These are phyloP conservation scores for Nowickia ferox DNA, from an alignment of 2,888 invertebrate species.

Conservation along the genomic window DNA sequence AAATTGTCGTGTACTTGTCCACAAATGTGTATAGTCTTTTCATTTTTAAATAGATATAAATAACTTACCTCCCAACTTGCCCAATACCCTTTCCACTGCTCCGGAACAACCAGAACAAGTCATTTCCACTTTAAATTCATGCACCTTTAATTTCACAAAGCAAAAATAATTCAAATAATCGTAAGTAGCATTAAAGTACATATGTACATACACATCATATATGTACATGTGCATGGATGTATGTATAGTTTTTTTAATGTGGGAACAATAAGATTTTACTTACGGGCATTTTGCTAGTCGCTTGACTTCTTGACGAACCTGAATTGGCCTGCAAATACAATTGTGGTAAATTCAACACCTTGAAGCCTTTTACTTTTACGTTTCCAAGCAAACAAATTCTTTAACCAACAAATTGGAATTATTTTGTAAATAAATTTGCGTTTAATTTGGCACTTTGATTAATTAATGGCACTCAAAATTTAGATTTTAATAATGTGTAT, in stretches of 20 bases:
- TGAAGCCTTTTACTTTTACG: slow-evolving; percentile 72
- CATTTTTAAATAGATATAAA: neutral
- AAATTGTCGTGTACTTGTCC: neutral
- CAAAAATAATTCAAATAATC: slow-evolving; percentile 5
- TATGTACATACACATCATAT: too few species aligned
- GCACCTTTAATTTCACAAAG: slow-evolving; percentile 83
- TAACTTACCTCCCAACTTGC: slow-evolving; percentile 88
- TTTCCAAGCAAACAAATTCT: slow-evolving; percentile 19
- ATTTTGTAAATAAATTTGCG: neutral
- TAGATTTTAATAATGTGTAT: neutral
- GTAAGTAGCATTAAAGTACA: neutral
- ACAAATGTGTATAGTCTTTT: neutral
- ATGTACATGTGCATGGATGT: neutral
- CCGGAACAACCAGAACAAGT: slow-evolving; percentile 96
- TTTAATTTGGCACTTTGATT: slow-evolving; percentile 44
- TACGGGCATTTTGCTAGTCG: slow-evolving; percentile 78
- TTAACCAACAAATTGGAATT: slow-evolving; percentile 30
- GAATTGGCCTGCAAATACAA: slow-evolving; percentile 77
- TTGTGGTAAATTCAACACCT: slow-evolving; percentile 79
- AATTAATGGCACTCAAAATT: slow-evolving; percentile 34
- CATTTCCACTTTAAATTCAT: slow-evolving; percentile 95
- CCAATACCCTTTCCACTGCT: slow-evolving; percentile 93
- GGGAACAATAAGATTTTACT: slow-evolving; percentile 46
- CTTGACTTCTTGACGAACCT: slow-evolving; percentile 73
- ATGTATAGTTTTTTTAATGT: too few species aligned